Percentiles rank a stretch among this genome's conserved stretches.
Evolutionary conservation across 2,797 vertebrate species (phyloP).

Genomic region (Chlorospingus flavigularis): DNA sequence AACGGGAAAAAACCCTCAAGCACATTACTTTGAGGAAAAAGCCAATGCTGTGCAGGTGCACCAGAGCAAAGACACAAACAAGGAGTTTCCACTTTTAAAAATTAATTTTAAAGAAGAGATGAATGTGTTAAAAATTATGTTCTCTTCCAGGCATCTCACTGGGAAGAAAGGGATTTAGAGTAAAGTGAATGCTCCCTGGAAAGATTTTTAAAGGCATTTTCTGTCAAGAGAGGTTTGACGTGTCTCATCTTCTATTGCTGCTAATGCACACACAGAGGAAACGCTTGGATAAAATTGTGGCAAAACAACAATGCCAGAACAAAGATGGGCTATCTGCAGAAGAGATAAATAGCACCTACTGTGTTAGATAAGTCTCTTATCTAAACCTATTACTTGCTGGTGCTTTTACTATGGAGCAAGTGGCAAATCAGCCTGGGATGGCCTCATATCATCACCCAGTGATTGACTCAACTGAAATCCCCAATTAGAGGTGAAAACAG

Average conservation of each 20-base stretch:
- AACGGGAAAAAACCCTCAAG: neutral
- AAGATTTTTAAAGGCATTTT: neutral
- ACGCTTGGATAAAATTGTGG: neutral
- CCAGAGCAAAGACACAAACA: neutral
- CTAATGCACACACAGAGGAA: neutral
- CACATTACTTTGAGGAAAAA: neutral
- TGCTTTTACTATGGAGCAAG: neutral
- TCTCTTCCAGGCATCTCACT: neutral
- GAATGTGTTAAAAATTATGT: neutral
- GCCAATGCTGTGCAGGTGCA: neutral
- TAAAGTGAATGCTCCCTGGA: neutral
- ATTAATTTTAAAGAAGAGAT: neutral
- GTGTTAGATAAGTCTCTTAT: neutral
- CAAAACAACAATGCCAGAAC: neutral
- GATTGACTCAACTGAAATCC: neutral
- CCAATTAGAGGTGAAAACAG: neutral
- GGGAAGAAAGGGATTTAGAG: neutral
- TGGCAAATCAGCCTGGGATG: neutral
- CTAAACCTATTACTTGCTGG: neutral
- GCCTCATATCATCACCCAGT: neutral
- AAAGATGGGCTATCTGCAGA: neutral
- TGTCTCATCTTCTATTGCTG: neutral
- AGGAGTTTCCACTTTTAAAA: neutral
- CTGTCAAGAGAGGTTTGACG: neutral
- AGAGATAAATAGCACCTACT: neutral